Evolutionary conservation across 1,140 invertebrate genomes (phyloP).

Genomic region (Eupeodes corollae): DNA sequence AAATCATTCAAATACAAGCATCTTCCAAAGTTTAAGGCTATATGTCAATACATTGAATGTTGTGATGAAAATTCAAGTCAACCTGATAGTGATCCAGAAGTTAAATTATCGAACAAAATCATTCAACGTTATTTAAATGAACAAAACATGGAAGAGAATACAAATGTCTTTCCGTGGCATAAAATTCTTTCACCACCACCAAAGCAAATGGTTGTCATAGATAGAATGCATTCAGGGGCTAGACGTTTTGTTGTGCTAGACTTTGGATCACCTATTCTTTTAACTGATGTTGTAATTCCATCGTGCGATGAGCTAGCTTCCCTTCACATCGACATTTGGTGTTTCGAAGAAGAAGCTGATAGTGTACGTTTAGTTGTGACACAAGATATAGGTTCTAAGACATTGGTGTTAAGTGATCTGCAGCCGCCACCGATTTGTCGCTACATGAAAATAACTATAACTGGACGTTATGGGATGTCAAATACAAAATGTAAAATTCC

Average conservation of each 20-base stretch:
- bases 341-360: constrained; percentile 70
- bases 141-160: neutral
- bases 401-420: constrained; percentile 74
- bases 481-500: constrained; percentile 81
- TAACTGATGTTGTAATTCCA: constrained; percentile 80
- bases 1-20: neutral
- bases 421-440: constrained; percentile 79
- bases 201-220: constrained; percentile 78
- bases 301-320: constrained; percentile 76
- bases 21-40: constrained; percentile 11
- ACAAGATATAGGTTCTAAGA: constrained; percentile 70
- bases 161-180: constrained; percentile 53
- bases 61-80: constrained; percentile 4
- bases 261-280: constrained; percentile 70
- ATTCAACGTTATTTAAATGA: neutral
- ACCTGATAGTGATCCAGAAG: constrained; percentile 1
- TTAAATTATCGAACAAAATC: neutral
- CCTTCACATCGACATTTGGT: constrained; percentile 82
- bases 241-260: constrained; percentile 79
- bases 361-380: constrained; percentile 73
- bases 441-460: constrained; percentile 81
- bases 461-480: constrained; percentile 82
- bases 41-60: constrained; percentile 10
- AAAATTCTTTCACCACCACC: constrained; percentile 62
- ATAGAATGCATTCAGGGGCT: constrained; percentile 83